Percentiles rank a stretch among this genome's conserved stretches.
Evolutionary conservation across 2,113 vertebrate species (phyloP).

Genomic region (Anas platyrhynchos): DNA sequence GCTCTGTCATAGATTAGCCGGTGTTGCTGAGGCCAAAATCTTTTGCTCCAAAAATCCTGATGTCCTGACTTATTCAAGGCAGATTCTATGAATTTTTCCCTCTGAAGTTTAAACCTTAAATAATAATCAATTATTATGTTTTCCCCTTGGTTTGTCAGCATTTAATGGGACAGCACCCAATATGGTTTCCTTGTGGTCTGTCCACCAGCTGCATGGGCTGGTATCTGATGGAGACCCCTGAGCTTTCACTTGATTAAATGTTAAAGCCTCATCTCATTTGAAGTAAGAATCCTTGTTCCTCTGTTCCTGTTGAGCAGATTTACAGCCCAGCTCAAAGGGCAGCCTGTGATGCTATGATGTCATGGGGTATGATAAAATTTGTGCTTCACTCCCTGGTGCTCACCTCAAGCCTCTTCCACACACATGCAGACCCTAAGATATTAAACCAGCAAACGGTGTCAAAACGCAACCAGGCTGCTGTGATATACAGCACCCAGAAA

Average conservation of each 20-base stretch:
- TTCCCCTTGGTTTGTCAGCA: too few species aligned
- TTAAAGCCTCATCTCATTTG: not conserved
- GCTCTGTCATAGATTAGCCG: not conserved
- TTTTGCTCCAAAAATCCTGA: not conserved
- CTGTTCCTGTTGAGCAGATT: not conserved
- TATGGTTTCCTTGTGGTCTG: not conserved
- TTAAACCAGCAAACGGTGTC: not conserved
- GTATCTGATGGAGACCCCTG: not conserved
- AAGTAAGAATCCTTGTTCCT: not conserved
- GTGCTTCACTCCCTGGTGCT: not conserved
- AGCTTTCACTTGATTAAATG: not conserved
- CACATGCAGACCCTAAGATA: not conserved
- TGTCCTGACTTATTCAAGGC: not conserved
- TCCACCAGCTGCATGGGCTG: not conserved
- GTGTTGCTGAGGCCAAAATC: not conserved
- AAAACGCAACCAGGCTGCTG: not conserved
- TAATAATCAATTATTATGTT: too few species aligned
- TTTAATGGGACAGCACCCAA: not conserved
- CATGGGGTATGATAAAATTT: not conserved
- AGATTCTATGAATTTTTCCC: not conserved
- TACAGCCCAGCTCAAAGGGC: not conserved
- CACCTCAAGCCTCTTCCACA: not conserved
- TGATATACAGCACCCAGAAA: not conserved
- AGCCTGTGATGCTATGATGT: not conserved
- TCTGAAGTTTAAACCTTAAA: not conserved